phyloP scores from a whole-genome alignment of 2,113 vertebrate genomes.

The Pelobates fuscus region DNA sequence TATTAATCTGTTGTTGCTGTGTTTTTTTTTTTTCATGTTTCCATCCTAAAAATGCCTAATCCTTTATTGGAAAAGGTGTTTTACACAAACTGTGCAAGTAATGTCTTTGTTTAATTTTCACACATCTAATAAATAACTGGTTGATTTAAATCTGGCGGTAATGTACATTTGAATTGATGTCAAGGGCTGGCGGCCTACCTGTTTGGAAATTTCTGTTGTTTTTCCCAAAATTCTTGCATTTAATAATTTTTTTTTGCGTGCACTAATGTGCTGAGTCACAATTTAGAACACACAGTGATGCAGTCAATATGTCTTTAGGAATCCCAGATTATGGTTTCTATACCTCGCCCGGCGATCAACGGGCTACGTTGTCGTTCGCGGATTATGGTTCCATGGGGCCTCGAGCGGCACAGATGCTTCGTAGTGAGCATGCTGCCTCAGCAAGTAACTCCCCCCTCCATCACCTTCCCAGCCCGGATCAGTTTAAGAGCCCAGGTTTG shows the following conservation, averaged over 20 bases:
- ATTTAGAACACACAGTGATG: conserved; percentile 69
- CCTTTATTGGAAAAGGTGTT: too few relatives aligned
- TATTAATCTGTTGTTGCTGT: too few relatives aligned
- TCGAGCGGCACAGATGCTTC: conserved; percentile 82
- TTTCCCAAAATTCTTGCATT: neutral
- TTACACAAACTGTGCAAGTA: too few relatives aligned
- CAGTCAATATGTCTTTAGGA: conserved; percentile 77
- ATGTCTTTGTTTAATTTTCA: too few relatives aligned
- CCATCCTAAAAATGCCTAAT: too few relatives aligned
- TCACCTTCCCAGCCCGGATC: conserved; percentile 80
- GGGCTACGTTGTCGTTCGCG: conserved; percentile 81
- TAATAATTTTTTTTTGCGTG: conserved; percentile 23
- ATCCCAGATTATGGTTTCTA: conserved; percentile 85
- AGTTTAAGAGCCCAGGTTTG: conserved; percentile 89
- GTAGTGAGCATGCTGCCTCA: conserved; percentile 82
- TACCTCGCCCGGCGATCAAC: conserved; percentile 82
- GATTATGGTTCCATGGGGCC: conserved; percentile 84
- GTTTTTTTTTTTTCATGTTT: too few relatives aligned
- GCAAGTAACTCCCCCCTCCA: conserved; percentile 76
- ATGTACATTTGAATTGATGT: neutral
- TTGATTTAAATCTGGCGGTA: too few relatives aligned
- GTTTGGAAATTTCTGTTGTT: conserved; percentile 12
- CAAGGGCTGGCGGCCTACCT: conserved; percentile 29
- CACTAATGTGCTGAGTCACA: conserved; percentile 2
- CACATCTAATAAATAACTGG: too few relatives aligned